phyloP scores from a whole-genome alignment of 2,888 invertebrate species.

The Lycaena phlaeas region DNA sequence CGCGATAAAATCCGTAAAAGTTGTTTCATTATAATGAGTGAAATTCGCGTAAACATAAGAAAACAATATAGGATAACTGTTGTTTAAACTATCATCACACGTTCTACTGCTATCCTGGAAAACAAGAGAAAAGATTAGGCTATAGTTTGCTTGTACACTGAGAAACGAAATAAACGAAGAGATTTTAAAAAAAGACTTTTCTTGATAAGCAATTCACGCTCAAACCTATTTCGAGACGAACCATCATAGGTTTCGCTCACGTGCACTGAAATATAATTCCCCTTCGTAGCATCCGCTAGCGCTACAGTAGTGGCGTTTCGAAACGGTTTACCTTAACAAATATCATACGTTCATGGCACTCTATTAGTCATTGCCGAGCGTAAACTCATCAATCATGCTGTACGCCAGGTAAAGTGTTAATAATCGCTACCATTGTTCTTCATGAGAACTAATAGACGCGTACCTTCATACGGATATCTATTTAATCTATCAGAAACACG shows the following conservation, averaged over 20 bases:
- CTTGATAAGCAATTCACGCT: no score
- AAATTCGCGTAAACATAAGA: no score
- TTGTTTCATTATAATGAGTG: no score
- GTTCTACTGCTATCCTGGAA: no score
- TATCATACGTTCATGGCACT: constrained; percentile 54
- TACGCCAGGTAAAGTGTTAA: constrained; percentile 55
- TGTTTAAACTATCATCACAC: constrained; percentile 10
- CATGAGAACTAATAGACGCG: constrained; percentile 23
- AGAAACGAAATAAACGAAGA: no score
- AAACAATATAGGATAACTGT: no score
- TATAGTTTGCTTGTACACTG: no score
- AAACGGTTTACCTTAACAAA: constrained; percentile 36
- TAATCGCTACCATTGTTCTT: constrained; percentile 52
- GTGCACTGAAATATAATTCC: not conserved
- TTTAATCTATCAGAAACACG: not conserved
- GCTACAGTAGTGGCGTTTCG: constrained; percentile 21
- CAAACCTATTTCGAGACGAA: no score
- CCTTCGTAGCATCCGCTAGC: constrained; percentile 9
- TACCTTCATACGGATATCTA: not conserved
- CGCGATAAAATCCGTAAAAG: no score
- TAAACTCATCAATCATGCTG: constrained; percentile 55
- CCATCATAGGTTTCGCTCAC: no score
- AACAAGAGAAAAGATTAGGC: no score
- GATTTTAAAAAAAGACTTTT: no score
- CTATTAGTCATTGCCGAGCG: constrained; percentile 55